Base-by-base conservation (phyloP, 2,888 invertebrate genomes). In the Aspidiotus rigidus region DNA sequence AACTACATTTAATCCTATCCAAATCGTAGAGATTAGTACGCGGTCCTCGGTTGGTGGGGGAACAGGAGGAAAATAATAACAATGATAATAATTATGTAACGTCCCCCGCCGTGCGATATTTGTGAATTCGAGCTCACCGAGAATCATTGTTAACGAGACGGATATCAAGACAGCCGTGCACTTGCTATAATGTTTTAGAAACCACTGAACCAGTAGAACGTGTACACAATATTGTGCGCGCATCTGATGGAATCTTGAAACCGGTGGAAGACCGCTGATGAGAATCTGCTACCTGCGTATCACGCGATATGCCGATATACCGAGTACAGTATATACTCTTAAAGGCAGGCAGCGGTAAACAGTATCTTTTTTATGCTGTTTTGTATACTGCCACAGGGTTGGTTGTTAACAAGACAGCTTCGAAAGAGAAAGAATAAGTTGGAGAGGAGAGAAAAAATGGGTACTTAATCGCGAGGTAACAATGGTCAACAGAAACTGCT, bases 231-330 rank as follows among this genome's bases (percentile, higher is more conserved):
- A 67, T 59, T 59, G 59, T 28, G 67, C 67, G 64, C 64, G 60
- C 67, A 67, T 59, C 67, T 67, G 67, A 67, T 67, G 57, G 66
- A 66, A 66, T 57, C 66, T 57, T 57, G 56, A 57, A 59, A 67
- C 67, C 67, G 60, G 67, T 67, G 67, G 60, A 67, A 59, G 67
- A 67, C 57, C 67, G 67, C 67, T 67, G 67, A 67, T 67, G 67
- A 60, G 57, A 59, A 67, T 67, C 67, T 67, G 67, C 67, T 67
- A 67, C 67, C 59, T 67, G 67, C 67, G 59, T 67, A 67, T 67
- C 67, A 67, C 67, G 67, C 59, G 67, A 67, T 67, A 67, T 53
- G 67, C 67, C 67, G 67, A 67, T 67, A 67, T 67, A 49, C 16
- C 13, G 28, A 28, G 28, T 28, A 28, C 28, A 28, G 28, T 28